Conservation (phyloP, 2,797 vertebrate genomes). For the Rhinella marina region DNA sequence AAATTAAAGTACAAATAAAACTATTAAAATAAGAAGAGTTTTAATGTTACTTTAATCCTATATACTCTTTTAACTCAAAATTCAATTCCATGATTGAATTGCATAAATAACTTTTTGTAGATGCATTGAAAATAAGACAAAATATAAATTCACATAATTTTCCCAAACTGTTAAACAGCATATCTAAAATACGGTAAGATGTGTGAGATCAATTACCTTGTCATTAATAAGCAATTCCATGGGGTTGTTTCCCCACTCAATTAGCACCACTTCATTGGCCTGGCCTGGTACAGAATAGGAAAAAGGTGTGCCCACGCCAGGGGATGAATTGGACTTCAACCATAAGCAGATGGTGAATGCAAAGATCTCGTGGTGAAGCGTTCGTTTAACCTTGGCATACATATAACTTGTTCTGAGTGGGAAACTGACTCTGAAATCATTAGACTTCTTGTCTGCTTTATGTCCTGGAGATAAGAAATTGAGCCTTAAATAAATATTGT, state of each 20-base stretch:
- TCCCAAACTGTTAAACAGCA: not conserved
- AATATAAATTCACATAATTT: not conserved
- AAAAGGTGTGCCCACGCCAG: constrained; percentile 83
- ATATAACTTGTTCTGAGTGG: constrained; percentile 86
- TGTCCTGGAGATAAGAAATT: constrained; percentile 66
- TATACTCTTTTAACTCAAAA: not conserved
- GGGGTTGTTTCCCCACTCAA: constrained; percentile 84
- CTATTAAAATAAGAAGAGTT: not conserved
- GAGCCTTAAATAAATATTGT: constrained; percentile 35
- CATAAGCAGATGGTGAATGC: constrained; percentile 82
- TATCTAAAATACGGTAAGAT: not conserved
- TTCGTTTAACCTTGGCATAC: constrained; percentile 78
- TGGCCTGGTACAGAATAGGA: constrained; percentile 85
- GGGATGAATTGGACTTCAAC: constrained; percentile 77
- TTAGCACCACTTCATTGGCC: constrained; percentile 85
- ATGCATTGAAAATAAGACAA: not conserved
- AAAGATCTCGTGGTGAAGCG: constrained; percentile 81
- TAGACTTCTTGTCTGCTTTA: constrained; percentile 76
- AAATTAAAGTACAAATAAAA: not conserved
- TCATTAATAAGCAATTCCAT: constrained; percentile 85
- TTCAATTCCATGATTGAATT: not conserved
- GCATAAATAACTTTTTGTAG: not conserved
- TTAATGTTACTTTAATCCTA: not conserved
- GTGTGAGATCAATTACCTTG: constrained; percentile 69
- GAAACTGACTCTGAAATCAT: constrained; percentile 81